Conservation (phyloP, 2,797 vertebrate genomes). For the Scolopax bukidnonensis region DNA sequence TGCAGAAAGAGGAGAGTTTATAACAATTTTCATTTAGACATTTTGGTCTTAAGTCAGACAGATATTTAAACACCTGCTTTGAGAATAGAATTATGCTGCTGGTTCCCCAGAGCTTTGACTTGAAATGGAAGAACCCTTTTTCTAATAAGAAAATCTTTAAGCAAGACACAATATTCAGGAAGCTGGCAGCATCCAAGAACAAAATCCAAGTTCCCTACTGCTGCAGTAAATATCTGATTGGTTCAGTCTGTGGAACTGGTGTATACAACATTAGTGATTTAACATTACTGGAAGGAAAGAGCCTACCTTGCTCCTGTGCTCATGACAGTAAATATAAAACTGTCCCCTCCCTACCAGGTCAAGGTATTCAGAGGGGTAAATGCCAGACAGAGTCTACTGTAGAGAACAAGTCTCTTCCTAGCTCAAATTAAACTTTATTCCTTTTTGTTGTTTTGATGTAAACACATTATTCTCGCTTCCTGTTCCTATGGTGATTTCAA, state of each 20-base stretch:
- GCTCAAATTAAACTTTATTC: neutral
- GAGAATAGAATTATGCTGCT: neutral
- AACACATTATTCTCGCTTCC: neutral
- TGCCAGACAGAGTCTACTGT: neutral
- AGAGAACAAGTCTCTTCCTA: neutral
- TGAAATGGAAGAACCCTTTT: neutral
- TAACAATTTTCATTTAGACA: neutral
- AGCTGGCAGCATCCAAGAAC: neutral
- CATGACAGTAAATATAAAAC: neutral
- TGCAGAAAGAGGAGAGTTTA: neutral
- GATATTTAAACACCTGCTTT: slow-evolving; percentile 15
- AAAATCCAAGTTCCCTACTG: neutral
- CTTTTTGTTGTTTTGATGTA: neutral
- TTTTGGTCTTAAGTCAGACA: slow-evolving; percentile 2
- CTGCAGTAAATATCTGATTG: neutral
- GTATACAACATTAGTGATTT: neutral
- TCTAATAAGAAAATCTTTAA: neutral
- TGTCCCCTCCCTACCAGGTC: neutral
- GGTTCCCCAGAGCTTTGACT: neutral
- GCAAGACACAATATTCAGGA: neutral
- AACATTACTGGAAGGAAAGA: neutral
- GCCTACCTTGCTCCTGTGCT: neutral
- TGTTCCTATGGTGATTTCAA: neutral
- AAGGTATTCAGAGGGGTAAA: neutral
- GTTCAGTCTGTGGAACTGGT: neutral